These are phyloP conservation scores for Bucorvus abyssinicus DNA, from an alignment of 2,797 vertebrate species.

Conservation along the genomic window DNA sequence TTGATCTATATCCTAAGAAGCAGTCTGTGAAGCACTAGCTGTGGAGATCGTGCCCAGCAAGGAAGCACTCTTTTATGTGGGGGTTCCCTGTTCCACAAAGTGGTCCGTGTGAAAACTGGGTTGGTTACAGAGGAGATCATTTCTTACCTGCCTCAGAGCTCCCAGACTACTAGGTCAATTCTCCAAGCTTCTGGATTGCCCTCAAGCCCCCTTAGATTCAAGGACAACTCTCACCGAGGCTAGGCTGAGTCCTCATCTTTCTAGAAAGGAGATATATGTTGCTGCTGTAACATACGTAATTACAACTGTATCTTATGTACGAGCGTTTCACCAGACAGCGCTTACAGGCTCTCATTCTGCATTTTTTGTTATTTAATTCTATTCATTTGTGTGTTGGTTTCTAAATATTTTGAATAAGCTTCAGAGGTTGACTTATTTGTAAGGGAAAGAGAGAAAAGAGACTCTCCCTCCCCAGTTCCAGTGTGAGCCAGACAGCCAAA, in stretches of 20 bases:
- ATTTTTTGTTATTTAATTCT: not conserved
- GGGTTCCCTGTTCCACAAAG: no score
- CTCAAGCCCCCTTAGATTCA: not conserved
- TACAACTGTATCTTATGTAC: not conserved
- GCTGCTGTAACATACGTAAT: not conserved
- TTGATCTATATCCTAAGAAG: not conserved
- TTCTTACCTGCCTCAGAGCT: not conserved
- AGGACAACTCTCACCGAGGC: not conserved
- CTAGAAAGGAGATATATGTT: not conserved
- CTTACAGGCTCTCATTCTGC: not conserved
- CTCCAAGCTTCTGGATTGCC: not conserved
- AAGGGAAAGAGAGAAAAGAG: not conserved
- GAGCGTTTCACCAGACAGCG: not conserved
- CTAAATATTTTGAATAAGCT: not conserved
- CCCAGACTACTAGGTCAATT: not conserved
- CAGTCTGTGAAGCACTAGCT: not conserved
- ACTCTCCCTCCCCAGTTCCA: not conserved
- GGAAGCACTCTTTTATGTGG: not conserved
- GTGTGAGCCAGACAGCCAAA: not conserved
- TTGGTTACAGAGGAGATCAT: not conserved
- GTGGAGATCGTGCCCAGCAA: fast-evolving
- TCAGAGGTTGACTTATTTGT: not conserved
- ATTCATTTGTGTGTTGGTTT: not conserved
- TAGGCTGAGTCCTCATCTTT: not conserved
- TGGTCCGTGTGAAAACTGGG: not conserved